Percentiles rank a stretch among this genome's conserved stretches.
These are phyloP conservation scores for Forbesichthys agassizii DNA, from an alignment of 2,113 vertebrate species.

Conservation along the genomic window DNA sequence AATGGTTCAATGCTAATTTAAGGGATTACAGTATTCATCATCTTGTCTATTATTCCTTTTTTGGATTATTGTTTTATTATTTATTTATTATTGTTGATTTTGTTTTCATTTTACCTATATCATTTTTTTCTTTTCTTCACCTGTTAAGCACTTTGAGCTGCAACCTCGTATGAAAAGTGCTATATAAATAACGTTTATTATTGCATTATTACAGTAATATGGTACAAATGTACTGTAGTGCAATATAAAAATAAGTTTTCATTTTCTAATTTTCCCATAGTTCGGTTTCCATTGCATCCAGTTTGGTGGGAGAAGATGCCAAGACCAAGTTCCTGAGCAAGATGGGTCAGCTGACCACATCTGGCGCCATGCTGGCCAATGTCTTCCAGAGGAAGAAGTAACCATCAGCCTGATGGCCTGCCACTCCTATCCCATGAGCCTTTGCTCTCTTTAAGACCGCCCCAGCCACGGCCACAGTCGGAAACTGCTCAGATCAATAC, in stretches of 20 bases:
- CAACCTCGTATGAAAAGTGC: no score
- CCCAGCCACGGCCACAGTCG: background rate
- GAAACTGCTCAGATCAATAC: slow-evolving; percentile 32
- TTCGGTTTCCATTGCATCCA: slow-evolving; percentile 95
- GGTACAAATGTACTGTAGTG: no score
- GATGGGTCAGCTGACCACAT: slow-evolving; percentile 99
- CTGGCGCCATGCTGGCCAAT: slow-evolving; percentile 97
- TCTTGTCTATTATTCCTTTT: no score
- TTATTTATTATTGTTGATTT: background rate
- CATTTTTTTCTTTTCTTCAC: no score
- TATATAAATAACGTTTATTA: no score
- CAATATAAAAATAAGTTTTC: no score
- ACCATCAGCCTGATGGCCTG: slow-evolving; percentile 33
- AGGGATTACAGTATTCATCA: no score
- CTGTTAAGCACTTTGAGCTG: no score
- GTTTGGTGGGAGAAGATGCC: slow-evolving; percentile 96
- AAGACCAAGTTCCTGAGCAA: slow-evolving; percentile 99
- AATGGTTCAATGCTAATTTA: no score
- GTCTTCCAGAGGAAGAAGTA: slow-evolving; percentile 98
- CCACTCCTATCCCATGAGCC: slow-evolving; percentile 64
- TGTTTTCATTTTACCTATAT: background rate
- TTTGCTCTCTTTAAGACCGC: slow-evolving; percentile 56
- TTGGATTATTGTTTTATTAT: no score
- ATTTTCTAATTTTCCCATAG: slow-evolving; percentile 59
- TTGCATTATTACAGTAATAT: no score